phyloP scores from a whole-genome alignment of 1,140 invertebrate genomes.

The Polypedilum pembai region DNA sequence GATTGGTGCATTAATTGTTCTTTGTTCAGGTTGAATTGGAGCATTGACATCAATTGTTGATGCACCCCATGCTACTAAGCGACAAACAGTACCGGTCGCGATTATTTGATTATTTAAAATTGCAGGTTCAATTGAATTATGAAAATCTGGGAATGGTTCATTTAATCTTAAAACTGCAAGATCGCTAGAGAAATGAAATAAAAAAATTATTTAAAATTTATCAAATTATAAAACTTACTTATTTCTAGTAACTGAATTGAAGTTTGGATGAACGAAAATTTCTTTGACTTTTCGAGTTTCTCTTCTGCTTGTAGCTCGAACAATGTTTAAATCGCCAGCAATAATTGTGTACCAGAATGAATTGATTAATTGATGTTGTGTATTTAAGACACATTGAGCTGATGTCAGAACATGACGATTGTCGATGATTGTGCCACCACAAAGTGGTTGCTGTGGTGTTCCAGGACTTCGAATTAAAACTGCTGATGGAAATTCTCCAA shows the following conservation, averaged over 20 bases:
- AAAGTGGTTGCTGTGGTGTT: not conserved
- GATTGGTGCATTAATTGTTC: constrained; percentile 10
- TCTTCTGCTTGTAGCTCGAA: not conserved
- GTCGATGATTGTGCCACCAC: constrained; percentile 14
- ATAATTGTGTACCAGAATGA: not conserved
- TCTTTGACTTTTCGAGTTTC: not conserved
- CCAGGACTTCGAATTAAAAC: not conserved
- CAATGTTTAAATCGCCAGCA: not conserved
- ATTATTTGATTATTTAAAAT: not conserved
- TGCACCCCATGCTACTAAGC: not conserved
- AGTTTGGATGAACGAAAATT: constrained; percentile 22
- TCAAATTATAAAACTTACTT: not conserved
- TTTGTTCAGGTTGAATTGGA: not conserved
- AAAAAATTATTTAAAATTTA: not conserved
- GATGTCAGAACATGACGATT: not conserved
- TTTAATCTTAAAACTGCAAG: not conserved
- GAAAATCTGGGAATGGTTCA: not conserved
- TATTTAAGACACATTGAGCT: not conserved
- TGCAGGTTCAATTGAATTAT: constrained; percentile 24
- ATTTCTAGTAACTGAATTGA: not conserved
- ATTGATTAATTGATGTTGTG: constrained; percentile 8
- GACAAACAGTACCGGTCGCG: not conserved
- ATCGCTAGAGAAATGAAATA: not conserved
- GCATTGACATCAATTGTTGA: not conserved
- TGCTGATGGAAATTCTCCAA: constrained; percentile 14